phyloP scores from a whole-genome alignment of 1,140 invertebrate species.

The Acyrthosiphon pisum region DNA sequence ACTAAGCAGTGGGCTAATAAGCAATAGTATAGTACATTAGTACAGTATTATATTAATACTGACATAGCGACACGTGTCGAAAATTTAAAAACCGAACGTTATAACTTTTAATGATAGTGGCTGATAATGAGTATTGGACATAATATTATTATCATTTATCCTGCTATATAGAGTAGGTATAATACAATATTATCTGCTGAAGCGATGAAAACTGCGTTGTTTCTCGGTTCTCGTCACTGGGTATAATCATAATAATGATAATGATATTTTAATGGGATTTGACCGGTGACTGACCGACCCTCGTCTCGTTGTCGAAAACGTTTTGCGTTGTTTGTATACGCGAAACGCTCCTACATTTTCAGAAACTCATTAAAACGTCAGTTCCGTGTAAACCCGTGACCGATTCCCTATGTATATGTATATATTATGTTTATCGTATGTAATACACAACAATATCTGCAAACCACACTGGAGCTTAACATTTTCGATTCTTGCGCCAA shows the following conservation, averaged over 20 bases:
- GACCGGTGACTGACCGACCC: neutral
- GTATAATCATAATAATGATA: neutral
- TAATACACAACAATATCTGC: neutral
- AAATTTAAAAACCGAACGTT: too few relatives aligned
- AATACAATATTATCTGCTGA: neutral
- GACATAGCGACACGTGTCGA: too few relatives aligned
- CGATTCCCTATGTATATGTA: neutral
- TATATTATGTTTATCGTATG: neutral
- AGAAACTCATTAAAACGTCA: slow-evolving; percentile 5
- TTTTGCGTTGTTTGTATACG: neutral
- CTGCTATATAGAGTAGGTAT: neutral
- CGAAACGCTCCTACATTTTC: neutral
- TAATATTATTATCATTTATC: too few relatives aligned
- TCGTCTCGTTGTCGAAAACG: neutral
- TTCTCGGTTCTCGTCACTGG: neutral
- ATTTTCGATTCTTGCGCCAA: neutral
- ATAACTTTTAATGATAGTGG: too few relatives aligned
- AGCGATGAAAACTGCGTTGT: neutral
- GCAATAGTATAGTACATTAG: too few relatives aligned
- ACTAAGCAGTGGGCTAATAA: too few relatives aligned
- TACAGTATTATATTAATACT: too few relatives aligned
- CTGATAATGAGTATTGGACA: too few relatives aligned
- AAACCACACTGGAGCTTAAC: neutral
- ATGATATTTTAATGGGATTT: slow-evolving; percentile 18
- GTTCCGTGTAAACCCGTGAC: neutral